phyloP scores from a whole-genome alignment of 2,888 invertebrate genomes.

The Mesorhabditis spiculigera region DNA sequence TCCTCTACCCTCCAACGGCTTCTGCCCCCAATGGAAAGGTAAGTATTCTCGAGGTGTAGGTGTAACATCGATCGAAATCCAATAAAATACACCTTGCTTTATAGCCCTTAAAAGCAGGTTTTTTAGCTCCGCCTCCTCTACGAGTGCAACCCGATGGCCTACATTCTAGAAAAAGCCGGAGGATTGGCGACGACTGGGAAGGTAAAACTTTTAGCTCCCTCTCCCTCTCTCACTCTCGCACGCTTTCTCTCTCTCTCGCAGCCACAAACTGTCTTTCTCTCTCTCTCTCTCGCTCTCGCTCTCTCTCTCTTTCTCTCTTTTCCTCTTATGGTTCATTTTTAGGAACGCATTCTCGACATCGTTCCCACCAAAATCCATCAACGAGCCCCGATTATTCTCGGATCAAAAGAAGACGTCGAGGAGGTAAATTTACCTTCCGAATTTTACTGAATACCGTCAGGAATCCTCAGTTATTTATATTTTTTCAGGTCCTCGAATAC shows the following conservation, averaged over 20 bases:
- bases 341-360: no score
- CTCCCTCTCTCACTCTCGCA: no score
- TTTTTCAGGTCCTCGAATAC: constrained; percentile 11
- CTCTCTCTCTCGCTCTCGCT: no score
- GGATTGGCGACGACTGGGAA: constrained; percentile 75
- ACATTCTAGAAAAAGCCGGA: constrained; percentile 80
- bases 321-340: background rate
- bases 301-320: no score
- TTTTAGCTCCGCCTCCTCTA: constrained; percentile 83
- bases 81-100: background rate
- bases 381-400: constrained; percentile 83
- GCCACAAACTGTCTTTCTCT: no score
- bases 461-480: background rate
- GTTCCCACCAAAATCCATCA: constrained; percentile 84
- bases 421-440: constrained; percentile 63
- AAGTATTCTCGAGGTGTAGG: no score
- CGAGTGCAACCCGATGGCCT: constrained; percentile 97
- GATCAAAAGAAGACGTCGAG: constrained; percentile 84
- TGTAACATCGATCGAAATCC: background rate
- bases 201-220: background rate
- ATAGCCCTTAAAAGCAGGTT: no score
- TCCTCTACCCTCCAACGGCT: constrained; percentile 91
- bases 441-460: no score
- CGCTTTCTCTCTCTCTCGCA: no score
- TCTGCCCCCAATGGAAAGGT: constrained; percentile 89